These are phyloP conservation scores for Cyclargus thomasi DNA, from an alignment of 1,140 invertebrate genomes.

Conservation along the genomic window DNA sequence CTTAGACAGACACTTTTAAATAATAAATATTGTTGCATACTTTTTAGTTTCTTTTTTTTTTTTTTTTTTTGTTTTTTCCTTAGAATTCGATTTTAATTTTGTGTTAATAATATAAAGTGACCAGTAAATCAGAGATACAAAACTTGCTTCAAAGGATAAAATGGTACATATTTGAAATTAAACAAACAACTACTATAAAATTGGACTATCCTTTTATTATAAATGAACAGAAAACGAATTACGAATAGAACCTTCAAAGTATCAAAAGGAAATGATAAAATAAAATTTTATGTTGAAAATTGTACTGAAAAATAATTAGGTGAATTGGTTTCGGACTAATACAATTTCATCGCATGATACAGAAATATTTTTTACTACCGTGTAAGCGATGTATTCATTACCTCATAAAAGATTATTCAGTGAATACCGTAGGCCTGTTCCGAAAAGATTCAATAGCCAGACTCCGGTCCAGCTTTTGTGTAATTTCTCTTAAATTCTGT, in stretches of 20 bases:
- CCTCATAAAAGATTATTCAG: conserved; percentile 12
- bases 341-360: conserved; percentile 7
- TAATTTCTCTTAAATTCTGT: conserved; percentile 15
- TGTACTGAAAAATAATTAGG: conserved; percentile 1
- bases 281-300: conserved; percentile 1
- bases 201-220: background rate
- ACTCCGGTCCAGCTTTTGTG: conserved; percentile 5
- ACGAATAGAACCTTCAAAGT: background rate
- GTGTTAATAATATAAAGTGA: too few relatives aligned
- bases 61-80: too few relatives aligned
- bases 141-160: too few relatives aligned
- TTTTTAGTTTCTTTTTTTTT: too few relatives aligned
- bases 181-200: background rate
- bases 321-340: conserved; percentile 1
- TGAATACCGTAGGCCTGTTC: conserved; percentile 4
- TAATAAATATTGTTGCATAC: too few relatives aligned
- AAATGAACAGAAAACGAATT: background rate
- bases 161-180: too few relatives aligned
- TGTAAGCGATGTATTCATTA: conserved; percentile 14
- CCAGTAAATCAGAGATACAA: too few relatives aligned
- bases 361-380: conserved; percentile 8
- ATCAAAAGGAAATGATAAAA: conserved; percentile 6
- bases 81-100: too few relatives aligned
- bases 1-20: too few relatives aligned
- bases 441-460: conserved; percentile 10